Evolutionary conservation across 2,797 vertebrate genomes (phyloP), one percentile per base, ranked within the genome.

Genomic region (Sebastes goodei): DNA sequence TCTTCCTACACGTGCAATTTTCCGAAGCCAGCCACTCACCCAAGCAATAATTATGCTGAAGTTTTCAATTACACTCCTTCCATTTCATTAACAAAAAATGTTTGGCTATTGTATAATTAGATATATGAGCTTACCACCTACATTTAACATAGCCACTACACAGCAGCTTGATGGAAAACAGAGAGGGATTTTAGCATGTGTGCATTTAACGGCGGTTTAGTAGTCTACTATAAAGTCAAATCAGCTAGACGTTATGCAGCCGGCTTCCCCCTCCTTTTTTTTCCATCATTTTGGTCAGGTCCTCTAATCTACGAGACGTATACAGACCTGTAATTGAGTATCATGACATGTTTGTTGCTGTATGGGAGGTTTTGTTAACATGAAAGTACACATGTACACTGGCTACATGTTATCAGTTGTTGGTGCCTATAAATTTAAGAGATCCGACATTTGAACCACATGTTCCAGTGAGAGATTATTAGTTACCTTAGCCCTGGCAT

Each of bases 81-180:
- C 93, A 95, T 96, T 96, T 95, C 94, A 96, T 96, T 96, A 96
- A 94, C 92, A 94, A 95, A 95, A 96, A 95, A 95, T 95, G 92
- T 95, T 95, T 93, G 92, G 91, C 94, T 95, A 95, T 96, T 96
- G 95, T 95, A 96, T 96, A 96, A 96, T 96, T 96, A 96, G 94
- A 95, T 95, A 95, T 95, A 95, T 95, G 93, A 96, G 93, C 93
- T 96, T 95, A 94, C 94, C 94, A 94, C 94, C 95, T 95, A 94
- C 93, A 94, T 95, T 96, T 95, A 94, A 94, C 95, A 91, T 93
- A 85, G 89, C 90, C 88, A 88, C 94, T 93, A 90, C 91, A 93
- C 92, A 90, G 91, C 88, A 87, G 88, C 89, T 82, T 92, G 95
- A 94, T 93, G 92, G 93, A 91, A 96, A 95, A 92, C 95, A 96